Evolutionary conservation across 2,797 vertebrate genomes (phyloP).

Genomic region (Denticeps clupeoides): DNA sequence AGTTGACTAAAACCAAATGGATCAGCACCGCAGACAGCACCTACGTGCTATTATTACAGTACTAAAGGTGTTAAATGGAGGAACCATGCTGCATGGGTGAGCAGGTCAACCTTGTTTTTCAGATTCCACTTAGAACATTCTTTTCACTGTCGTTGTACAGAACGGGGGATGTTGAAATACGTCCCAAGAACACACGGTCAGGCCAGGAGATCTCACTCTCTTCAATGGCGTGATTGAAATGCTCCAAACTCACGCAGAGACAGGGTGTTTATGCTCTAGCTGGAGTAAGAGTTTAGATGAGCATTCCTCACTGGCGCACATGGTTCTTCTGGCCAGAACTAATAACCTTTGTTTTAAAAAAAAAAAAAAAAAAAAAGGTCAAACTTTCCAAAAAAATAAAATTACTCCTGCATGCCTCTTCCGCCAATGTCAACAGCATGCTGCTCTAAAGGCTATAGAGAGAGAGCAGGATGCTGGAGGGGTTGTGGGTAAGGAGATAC

Average conservation of each 20-base stretch:
- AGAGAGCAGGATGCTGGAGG: background rate
- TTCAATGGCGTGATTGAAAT: constrained; percentile 1
- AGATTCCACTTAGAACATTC: constrained; percentile 11
- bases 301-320: background rate
- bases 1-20: too few relatives aligned
- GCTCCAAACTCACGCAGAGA: background rate
- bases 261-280: background rate
- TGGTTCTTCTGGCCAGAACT: too few relatives aligned
- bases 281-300: constrained; percentile 1
- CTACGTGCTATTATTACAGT: too few relatives aligned
- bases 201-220: constrained; percentile 5
- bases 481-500: background rate
- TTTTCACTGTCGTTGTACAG: constrained; percentile 6
- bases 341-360: background rate
- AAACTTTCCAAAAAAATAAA: background rate
- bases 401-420: background rate
- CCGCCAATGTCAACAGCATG: background rate
- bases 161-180: constrained; percentile 2
- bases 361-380: background rate
- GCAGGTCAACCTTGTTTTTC: background rate
- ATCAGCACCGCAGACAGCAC: too few relatives aligned
- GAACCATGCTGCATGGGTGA: too few relatives aligned
- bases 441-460: background rate
- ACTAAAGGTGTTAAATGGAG: too few relatives aligned
- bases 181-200: constrained; percentile 16